These are phyloP conservation scores for Todiramphus chloris DNA, from an alignment of 2,113 vertebrate genomes.

Conservation along the genomic window DNA sequence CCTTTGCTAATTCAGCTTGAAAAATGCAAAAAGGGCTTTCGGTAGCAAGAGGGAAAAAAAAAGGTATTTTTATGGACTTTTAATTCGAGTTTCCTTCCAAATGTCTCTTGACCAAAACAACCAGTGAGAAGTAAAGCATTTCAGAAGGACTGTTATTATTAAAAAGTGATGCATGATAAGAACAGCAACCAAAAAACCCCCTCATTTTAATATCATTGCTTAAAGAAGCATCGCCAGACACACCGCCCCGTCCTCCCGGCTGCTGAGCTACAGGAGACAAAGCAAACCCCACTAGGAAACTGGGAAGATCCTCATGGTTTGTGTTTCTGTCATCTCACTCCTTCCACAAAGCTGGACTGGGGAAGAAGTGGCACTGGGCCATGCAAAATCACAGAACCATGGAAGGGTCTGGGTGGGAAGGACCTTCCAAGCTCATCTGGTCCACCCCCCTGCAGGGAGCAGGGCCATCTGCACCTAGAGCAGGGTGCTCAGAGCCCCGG, in stretches of 20 bases:
- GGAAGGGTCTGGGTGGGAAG: neutral
- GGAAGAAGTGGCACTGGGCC: neutral
- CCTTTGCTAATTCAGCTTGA: neutral
- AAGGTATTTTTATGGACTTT: neutral
- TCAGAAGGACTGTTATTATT: neutral
- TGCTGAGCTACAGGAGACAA: neutral
- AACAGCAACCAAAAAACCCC: neutral
- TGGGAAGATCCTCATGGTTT: rapidly evolving
- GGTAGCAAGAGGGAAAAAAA: neutral
- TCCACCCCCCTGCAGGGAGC: neutral
- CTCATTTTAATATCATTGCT: neutral
- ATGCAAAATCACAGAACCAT: neutral
- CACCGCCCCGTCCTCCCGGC: neutral
- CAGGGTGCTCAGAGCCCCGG: neutral
- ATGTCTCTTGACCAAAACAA: neutral
- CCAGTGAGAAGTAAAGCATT: neutral
- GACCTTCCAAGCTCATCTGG: neutral
- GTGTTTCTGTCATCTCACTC: neutral
- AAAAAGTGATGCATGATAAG: neutral
- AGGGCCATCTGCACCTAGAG: neutral
- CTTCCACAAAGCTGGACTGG: neutral
- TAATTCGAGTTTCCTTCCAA: neutral
- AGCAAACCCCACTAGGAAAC: neutral
- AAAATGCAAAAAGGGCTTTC: neutral
- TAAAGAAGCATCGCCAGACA: neutral